These are phyloP conservation scores for Galaxea fascicularis DNA, from an alignment of 92 coral and sea anemone genomes.

Conservation along the genomic window DNA sequence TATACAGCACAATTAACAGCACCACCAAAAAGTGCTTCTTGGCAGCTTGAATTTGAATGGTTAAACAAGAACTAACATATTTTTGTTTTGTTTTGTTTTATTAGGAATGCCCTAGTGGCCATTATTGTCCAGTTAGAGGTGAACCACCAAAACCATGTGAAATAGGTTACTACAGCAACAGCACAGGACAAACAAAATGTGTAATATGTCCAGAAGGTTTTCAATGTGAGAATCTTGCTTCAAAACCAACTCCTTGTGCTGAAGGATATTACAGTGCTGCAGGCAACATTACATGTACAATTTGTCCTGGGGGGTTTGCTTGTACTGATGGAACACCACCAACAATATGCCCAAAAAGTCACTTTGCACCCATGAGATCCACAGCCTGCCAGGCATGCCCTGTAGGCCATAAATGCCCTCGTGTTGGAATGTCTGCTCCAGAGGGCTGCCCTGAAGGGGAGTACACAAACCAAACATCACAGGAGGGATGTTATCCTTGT, in stretches of 20 bases:
- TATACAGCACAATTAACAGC: too few species aligned
- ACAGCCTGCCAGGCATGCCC: slow-evolving; percentile 79
- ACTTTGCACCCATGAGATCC: slow-evolving; percentile 67
- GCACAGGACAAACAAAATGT: slow-evolving; percentile 85
- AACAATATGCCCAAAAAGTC: slow-evolving; percentile 69
- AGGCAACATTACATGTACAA: slow-evolving; percentile 86
- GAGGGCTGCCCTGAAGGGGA: slow-evolving; percentile 87
- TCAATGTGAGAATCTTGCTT: slow-evolving; percentile 82
- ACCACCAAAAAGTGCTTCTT: too few species aligned
- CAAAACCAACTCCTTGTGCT: slow-evolving; percentile 80
- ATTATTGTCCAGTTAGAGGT: slow-evolving; percentile 77
- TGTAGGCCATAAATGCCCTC: slow-evolving; percentile 83
- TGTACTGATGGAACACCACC: slow-evolving; percentile 89
- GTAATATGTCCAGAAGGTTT: slow-evolving; percentile 89
- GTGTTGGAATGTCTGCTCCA: slow-evolving; percentile 78
- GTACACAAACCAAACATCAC: slow-evolving; percentile 86
- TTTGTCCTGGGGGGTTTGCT: slow-evolving; percentile 88
- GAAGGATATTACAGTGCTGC: slow-evolving; percentile 80
- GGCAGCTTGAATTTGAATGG: too few species aligned
- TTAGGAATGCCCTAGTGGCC: slow-evolving; percentile 92
- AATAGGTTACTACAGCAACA: slow-evolving; percentile 86
- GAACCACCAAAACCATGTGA: slow-evolving; percentile 91
- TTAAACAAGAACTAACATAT: too few species aligned
- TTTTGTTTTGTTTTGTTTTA: background rate
- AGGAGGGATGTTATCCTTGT: slow-evolving; percentile 78